Percentiles rank a stretch among this genome's conserved stretches.
Conservation (phyloP, 2,797 vertebrate species). For the Sciurus carolinensis region DNA sequence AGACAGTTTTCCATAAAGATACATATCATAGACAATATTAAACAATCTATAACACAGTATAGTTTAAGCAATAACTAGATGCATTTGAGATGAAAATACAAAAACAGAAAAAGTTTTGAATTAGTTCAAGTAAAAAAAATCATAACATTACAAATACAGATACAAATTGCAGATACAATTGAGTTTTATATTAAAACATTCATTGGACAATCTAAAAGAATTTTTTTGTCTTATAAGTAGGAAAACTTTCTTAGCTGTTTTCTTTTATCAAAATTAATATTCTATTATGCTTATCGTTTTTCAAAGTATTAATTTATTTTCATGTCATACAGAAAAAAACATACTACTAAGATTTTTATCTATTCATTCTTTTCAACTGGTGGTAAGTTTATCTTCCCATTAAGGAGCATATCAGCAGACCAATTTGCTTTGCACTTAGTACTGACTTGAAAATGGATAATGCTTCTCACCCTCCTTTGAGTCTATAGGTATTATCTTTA, state of each 20-base stretch:
- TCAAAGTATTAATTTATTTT: constrained; percentile 1
- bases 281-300: constrained; percentile 6
- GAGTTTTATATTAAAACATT: constrained; percentile 51
- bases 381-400: constrained; percentile 63
- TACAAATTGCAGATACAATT: constrained; percentile 42
- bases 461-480: constrained; percentile 61
- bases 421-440: constrained; percentile 42
- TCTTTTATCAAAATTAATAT: neutral
- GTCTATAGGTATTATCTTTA: constrained; percentile 75
- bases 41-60: neutral
- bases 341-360: constrained; percentile 74
- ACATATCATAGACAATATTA: neutral
- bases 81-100: constrained; percentile 45
- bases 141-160: neutral
- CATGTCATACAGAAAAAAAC: constrained; percentile 77
- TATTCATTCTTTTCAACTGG: constrained; percentile 56
- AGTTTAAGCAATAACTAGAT: constrained; percentile 35
- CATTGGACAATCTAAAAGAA: neutral
- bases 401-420: neutral
- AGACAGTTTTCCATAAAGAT: neutral
- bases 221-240: neutral
- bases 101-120: neutral
- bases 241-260: neutral
- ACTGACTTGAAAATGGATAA: constrained; percentile 71
- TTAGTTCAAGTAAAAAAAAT: constrained; percentile 7